Base-by-base conservation (phyloP, 2,113 vertebrate genomes). In the Thunnus thynnus region DNA sequence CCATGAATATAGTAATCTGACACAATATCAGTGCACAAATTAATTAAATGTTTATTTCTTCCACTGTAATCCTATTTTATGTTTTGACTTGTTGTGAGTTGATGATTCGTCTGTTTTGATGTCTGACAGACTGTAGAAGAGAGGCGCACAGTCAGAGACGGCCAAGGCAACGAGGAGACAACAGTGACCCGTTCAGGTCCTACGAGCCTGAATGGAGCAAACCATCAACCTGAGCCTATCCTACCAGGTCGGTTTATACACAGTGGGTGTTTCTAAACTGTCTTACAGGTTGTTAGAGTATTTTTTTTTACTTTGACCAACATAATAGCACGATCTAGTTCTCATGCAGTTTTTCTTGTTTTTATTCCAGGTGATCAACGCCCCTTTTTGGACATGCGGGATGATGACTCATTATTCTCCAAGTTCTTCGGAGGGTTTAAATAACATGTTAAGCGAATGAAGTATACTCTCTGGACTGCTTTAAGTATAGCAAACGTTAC, bases 61-160 rank as follows among this genome's bases (percentile, higher is more conserved):
- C 7, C 18, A n/a, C 20, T 75, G 50, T 4, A 44, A 1, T 13
- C 0, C 20, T 25, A 27, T 22, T 36, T 20, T 4, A 41, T 54
- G 2, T 16, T 41, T 1, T 11, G 17, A 20, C 17, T 16, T 27
- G 48, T n/a, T 63, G 12, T 61, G 18, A 41, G 36, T 32, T 46
- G 2, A 13, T 56, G 2, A n/a, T 32, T 18, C 36, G 16, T 9
- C 20, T 70, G 20, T 46, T 30, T 30, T 57, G 32, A 1, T 74
- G 17, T 5, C 2, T 69, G 32, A 77, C 88, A 98, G 98, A 94
- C 76, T 0, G 87, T 97, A 2, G 97, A 99, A 86, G 97, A 99
- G 83, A 93, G 86, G 7, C 93, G 96, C 22, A 98, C 96, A 0
- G 94, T 98, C 64, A 91, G 94, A 85, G 97, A 99, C 60, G 93